phyloP scores from a whole-genome alignment of 2,113 vertebrate species.

The Microtus ochrogaster region DNA sequence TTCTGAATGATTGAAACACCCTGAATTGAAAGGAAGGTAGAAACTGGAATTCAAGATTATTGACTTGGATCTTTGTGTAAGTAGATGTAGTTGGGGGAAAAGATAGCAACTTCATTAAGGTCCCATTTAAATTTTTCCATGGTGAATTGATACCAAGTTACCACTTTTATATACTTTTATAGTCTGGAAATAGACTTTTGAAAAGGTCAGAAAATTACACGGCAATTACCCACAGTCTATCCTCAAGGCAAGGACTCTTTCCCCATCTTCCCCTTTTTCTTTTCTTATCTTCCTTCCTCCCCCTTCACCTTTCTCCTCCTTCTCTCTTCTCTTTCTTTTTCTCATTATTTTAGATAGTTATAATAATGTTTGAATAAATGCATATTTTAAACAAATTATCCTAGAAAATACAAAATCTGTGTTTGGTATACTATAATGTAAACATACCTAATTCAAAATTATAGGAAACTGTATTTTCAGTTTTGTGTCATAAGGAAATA shows the following conservation, averaged over 20 bases:
- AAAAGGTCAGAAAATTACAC: neutral
- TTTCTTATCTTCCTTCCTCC: too few species aligned
- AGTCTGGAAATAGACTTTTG: neutral
- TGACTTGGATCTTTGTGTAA: slow-evolving; percentile 36
- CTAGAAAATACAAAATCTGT: slow-evolving; percentile 9
- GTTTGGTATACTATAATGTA: neutral
- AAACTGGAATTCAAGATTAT: slow-evolving; percentile 33
- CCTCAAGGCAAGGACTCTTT: neutral
- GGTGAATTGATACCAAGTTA: neutral
- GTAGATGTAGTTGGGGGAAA: neutral
- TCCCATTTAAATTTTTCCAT: neutral
- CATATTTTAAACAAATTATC: neutral
- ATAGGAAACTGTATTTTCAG: neutral
- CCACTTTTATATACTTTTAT: slow-evolving; percentile 27
- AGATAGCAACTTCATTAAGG: neutral
- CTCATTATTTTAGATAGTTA: neutral
- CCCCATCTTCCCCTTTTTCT: accelerated
- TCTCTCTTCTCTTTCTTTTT: too few species aligned
- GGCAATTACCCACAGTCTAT: neutral
- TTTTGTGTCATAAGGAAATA: slow-evolving; percentile 33
- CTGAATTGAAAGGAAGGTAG: neutral
- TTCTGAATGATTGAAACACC: slow-evolving; percentile 33
- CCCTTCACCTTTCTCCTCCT: too few species aligned
- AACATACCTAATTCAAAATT: neutral
- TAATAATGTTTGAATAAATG: neutral